phyloP scores from a whole-genome alignment of 2,888 invertebrate genomes.

The Antheraea yamamai region DNA sequence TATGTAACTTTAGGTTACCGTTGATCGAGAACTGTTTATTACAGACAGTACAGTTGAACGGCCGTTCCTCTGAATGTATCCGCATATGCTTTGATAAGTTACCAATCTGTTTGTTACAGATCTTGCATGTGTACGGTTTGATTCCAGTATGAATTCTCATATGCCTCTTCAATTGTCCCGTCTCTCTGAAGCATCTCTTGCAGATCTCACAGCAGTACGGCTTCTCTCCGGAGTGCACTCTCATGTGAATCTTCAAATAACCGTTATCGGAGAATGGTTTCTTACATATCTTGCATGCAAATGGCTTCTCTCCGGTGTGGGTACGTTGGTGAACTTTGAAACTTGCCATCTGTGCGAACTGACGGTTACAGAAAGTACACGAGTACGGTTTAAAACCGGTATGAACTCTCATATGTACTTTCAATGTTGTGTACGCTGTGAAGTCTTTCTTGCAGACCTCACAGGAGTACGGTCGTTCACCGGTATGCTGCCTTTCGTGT shows the following conservation, averaged over 20 bases:
- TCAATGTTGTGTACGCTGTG: slow-evolving; percentile 68
- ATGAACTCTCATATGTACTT: slow-evolving; percentile 72
- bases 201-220: slow-evolving; percentile 66
- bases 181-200: slow-evolving; percentile 64
- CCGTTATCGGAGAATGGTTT: slow-evolving; percentile 74
- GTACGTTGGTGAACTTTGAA: slow-evolving; percentile 69
- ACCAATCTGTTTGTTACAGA: slow-evolving; percentile 72
- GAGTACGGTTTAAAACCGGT: slow-evolving; percentile 69
- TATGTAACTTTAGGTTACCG: slow-evolving; percentile 59
- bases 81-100: slow-evolving; percentile 71
- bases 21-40: slow-evolving; percentile 59
- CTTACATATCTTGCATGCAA: slow-evolving; percentile 62
- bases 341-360: slow-evolving; percentile 72
- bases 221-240: slow-evolving; percentile 68
- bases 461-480: slow-evolving; percentile 64
- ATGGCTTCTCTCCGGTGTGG: slow-evolving; percentile 69
- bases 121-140: slow-evolving; percentile 68
- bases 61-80: slow-evolving; percentile 58
- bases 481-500: slow-evolving; percentile 69
- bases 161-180: slow-evolving; percentile 66
- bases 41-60: slow-evolving; percentile 54
- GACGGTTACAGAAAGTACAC: slow-evolving; percentile 62
- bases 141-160: slow-evolving; percentile 65
- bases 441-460: slow-evolving; percentile 70
- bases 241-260: slow-evolving; percentile 71